Conservation (phyloP, 2,797 vertebrate genomes). For the Florisuga fusca region DNA sequence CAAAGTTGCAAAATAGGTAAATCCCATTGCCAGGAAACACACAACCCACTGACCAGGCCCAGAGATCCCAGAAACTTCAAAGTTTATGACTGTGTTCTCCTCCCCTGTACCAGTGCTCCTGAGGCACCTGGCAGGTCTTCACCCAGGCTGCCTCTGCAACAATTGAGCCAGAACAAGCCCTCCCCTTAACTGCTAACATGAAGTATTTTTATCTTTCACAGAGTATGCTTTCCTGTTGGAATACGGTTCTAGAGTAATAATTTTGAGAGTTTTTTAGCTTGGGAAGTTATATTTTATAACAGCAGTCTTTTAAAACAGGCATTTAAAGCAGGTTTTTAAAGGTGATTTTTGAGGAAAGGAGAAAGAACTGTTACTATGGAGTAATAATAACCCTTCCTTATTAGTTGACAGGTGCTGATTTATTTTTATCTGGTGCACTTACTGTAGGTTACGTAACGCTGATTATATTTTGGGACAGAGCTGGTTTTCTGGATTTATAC, state of each 20-base stretch:
- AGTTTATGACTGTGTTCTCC: background rate
- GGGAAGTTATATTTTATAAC: background rate
- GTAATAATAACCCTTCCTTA: conserved; percentile 21
- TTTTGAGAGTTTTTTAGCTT: background rate
- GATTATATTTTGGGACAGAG: background rate
- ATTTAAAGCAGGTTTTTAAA: background rate
- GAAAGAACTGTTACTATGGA: background rate
- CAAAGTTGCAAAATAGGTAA: background rate
- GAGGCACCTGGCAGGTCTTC: background rate
- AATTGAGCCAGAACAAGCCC: background rate
- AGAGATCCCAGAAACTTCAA: background rate
- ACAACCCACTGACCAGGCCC: background rate
- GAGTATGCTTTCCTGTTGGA: background rate
- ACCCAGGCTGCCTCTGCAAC: background rate
- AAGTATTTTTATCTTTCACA: conserved; percentile 2
- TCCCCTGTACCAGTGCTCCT: background rate
- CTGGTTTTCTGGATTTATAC: conserved; percentile 34
- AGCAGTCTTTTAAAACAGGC: background rate
- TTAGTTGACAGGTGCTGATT: conserved; percentile 43
- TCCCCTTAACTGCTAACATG: background rate
- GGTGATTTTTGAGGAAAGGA: conserved; percentile 16
- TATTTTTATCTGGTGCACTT: background rate
- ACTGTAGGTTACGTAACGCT: background rate
- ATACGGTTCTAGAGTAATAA: background rate
- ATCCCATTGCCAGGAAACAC: background rate